These are phyloP conservation scores for Caradrina clavipalpis DNA, from an alignment of 2,888 invertebrate species.

Conservation along the genomic window DNA sequence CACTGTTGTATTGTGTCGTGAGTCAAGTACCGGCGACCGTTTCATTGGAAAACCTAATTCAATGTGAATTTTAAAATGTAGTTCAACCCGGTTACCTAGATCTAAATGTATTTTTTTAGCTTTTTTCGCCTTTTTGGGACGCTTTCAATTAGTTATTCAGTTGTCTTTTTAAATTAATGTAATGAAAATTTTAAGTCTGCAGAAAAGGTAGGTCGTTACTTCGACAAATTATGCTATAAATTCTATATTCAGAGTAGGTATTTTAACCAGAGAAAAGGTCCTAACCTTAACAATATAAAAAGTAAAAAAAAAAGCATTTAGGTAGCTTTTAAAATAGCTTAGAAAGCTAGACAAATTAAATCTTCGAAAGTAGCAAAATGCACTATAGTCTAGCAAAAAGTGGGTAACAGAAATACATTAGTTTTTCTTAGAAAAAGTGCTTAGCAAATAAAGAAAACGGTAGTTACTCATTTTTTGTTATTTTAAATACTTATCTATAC, in stretches of 20 bases:
- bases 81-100: slow-evolving; percentile 33
- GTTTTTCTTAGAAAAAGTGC: background rate
- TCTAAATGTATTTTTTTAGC: slow-evolving; percentile 17
- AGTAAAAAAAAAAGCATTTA: background rate
- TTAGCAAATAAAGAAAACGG: background rate
- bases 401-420: background rate
- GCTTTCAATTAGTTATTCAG: slow-evolving; percentile 44
- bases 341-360: background rate
- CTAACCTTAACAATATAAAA: background rate
- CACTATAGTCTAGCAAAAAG: background rate
- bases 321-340: background rate
- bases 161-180: slow-evolving; percentile 50
- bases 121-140: slow-evolving; percentile 9
- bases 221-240: slow-evolving; percentile 48
- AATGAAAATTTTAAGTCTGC: slow-evolving; percentile 43
- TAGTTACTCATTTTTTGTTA: slow-evolving; percentile 5
- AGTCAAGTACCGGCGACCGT: slow-evolving; percentile 77
- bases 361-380: background rate
- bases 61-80: slow-evolving; percentile 67
- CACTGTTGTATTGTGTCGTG: slow-evolving; percentile 84
- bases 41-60: slow-evolving; percentile 76
- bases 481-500: too few relatives aligned
- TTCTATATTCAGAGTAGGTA: slow-evolving; percentile 36
- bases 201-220: slow-evolving; percentile 42
- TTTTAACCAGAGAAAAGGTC: slow-evolving; percentile 27